Evolutionary conservation across 2,113 vertebrate genomes (phyloP), one percentile per base, ranked within the genome.

Genomic region (Ptilonorhynchus violaceus): DNA sequence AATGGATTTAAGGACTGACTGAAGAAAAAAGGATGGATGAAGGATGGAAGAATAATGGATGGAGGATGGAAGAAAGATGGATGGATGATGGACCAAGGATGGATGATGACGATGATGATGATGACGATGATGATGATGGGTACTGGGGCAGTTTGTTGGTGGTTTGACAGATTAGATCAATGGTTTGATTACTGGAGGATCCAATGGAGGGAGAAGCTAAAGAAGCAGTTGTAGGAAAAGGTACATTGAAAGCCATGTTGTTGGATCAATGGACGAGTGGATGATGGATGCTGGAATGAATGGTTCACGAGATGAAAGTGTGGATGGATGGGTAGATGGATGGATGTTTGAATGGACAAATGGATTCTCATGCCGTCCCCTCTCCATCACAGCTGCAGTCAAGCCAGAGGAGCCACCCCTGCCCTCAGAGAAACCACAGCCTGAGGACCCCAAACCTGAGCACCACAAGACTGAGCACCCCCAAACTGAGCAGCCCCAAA

Each of bases 291-390:
- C 28, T 42, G 62, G 62, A 64, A 64, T 42, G 39, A 64, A 42
- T 64, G 62, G 9, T 31, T 6, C 39, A 64, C 28, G 39, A 33
- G 42, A 46, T 66, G 31, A 44, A 66, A 64, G 28, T 31, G 13
- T 46, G 30, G 37, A 44, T 22, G 19, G 31, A 63, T 50, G 46
- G 20, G 39, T 14, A 28, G 52, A 28, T 28, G 27, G 27, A 66
- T 56, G 41, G 39, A 55, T 46, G 49, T 15, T 53, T 46, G 6
- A 9, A 39, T 31, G 33, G 44, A 49, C 28, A 39, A 1, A 2
- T 58, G 2, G 1, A 27, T 58, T 47, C 20, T n/a, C 35, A 70
- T 0, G 2, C 6, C 31, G 52, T 24, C 14, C 16, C 10, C 21
- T 16, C 37, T 62, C 56, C 24, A 42, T 59, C 23, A 49, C 35